Conservation (phyloP, 2,113 vertebrate species). For the Pseudorasbora parva region DNA sequence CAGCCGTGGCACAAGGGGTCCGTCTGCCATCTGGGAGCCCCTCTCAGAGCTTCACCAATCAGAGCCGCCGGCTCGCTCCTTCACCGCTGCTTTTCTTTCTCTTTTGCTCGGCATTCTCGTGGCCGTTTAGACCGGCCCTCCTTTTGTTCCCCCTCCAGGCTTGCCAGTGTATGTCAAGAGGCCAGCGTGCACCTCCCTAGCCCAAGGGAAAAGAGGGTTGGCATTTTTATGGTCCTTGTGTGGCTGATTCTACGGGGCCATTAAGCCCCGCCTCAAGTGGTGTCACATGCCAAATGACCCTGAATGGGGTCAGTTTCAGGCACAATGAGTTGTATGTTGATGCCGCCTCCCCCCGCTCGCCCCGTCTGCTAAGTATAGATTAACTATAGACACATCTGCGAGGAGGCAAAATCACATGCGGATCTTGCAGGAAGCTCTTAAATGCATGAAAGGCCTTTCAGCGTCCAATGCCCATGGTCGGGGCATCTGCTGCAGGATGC, state of each 20-base stretch:
- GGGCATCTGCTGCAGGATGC: constrained; percentile 57
- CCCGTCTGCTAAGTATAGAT: constrained; percentile 65
- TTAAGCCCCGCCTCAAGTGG: constrained; percentile 65
- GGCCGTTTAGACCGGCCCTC: constrained; percentile 44
- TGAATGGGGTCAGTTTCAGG: constrained; percentile 67
- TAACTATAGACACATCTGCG: constrained; percentile 63
- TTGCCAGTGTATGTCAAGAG: constrained; percentile 62
- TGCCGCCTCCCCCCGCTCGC: constrained; percentile 51
- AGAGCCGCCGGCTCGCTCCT: constrained; percentile 34
- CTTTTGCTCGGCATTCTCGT: constrained; percentile 38
- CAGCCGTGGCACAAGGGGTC: constrained; percentile 52
- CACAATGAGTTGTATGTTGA: constrained; percentile 69
- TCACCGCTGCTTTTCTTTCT: constrained; percentile 26
- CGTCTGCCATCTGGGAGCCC: constrained; percentile 61
- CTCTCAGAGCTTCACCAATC: constrained; percentile 47
- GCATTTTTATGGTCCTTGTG: constrained; percentile 65
- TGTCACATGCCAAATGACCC: constrained; percentile 72
- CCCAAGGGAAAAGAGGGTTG: constrained; percentile 59
- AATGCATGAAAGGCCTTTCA: constrained; percentile 60
- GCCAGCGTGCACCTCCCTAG: constrained; percentile 60
- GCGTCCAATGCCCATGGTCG: constrained; percentile 53
- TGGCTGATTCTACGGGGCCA: constrained; percentile 59
- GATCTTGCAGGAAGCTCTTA: constrained; percentile 52
- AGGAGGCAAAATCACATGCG: constrained; percentile 60
- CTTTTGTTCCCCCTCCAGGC: constrained; percentile 48